These are phyloP conservation scores for Drosophila vallismaia DNA, from an alignment of 2,888 invertebrate species.

Conservation along the genomic window DNA sequence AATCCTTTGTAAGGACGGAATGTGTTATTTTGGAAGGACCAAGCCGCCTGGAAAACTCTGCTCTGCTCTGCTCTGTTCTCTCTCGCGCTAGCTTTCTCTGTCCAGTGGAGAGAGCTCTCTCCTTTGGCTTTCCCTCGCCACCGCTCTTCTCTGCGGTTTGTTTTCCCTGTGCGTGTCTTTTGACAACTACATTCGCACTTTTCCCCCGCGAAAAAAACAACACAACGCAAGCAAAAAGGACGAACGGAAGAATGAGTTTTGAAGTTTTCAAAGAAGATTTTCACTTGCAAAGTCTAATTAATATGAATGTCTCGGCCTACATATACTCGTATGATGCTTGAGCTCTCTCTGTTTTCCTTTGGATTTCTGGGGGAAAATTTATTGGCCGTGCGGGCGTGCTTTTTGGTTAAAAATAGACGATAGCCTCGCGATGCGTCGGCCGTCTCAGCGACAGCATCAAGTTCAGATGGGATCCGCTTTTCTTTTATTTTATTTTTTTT, in stretches of 20 bases:
- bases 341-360: conserved; percentile 15
- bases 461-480: conserved; percentile 50
- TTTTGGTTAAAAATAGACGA: conserved; percentile 63
- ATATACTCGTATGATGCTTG: conserved; percentile 8
- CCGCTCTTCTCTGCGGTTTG: conserved; percentile 30
- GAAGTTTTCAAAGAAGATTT: conserved; percentile 32
- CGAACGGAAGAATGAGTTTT: conserved; percentile 15
- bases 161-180: conserved; percentile 47
- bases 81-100: neutral
- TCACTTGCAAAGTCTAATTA: conserved; percentile 37
- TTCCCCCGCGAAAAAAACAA: conserved; percentile 9
- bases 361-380: conserved; percentile 48
- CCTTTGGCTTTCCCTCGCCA: conserved; percentile 1
- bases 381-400: conserved; percentile 71
- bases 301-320: conserved; percentile 28
- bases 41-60: conserved; percentile 54
- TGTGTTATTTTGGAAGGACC: conserved; percentile 74
- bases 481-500: too few relatives aligned
- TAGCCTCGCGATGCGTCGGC: conserved; percentile 58
- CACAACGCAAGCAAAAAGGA: neutral
- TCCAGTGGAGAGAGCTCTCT: too few relatives aligned
- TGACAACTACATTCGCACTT: conserved; percentile 40
- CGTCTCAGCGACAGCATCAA: conserved; percentile 60
- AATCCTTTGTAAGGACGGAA: conserved; percentile 68
- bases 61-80: conserved; percentile 17